Conservation (phyloP, 1,140 invertebrate species). For the Vanessa tameamea region DNA sequence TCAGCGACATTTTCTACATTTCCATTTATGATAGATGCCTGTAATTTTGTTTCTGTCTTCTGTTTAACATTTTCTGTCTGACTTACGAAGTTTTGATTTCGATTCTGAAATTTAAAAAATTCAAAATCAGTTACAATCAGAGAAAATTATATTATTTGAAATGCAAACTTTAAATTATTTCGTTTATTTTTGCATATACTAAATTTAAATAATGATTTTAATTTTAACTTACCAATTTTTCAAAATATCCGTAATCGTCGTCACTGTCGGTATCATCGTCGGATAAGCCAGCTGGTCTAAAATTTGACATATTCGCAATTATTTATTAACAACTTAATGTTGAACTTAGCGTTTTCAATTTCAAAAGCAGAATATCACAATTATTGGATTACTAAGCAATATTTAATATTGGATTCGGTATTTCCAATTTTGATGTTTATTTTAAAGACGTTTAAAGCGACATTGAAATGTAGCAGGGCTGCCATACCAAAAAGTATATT, state of each 20-base stretch:
- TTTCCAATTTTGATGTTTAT: no score
- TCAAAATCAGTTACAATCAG: neutral
- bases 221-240: constrained; percentile 54
- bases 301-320: constrained; percentile 48
- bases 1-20: constrained; percentile 52
- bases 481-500: no score
- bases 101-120: constrained; percentile 24
- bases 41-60: constrained; percentile 55
- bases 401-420: no score
- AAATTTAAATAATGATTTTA: neutral
- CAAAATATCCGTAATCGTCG: constrained; percentile 58
- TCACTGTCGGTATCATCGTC: constrained; percentile 65
- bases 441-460: no score
- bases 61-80: constrained; percentile 44
- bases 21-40: constrained; percentile 62
- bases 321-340: neutral
- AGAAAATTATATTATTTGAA: no score
- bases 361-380: no score
- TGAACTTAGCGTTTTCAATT: no score
- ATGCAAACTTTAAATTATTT: neutral
- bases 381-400: no score
- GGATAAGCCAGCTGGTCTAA: constrained; percentile 63
- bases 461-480: no score
- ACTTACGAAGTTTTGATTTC: constrained; percentile 16
- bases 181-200: neutral